A percentile compares a stretch with the other conserved stretches of the same genome.
Conservation (phyloP, 1,140 invertebrate species). For the Drosophila punjabiensis region DNA sequence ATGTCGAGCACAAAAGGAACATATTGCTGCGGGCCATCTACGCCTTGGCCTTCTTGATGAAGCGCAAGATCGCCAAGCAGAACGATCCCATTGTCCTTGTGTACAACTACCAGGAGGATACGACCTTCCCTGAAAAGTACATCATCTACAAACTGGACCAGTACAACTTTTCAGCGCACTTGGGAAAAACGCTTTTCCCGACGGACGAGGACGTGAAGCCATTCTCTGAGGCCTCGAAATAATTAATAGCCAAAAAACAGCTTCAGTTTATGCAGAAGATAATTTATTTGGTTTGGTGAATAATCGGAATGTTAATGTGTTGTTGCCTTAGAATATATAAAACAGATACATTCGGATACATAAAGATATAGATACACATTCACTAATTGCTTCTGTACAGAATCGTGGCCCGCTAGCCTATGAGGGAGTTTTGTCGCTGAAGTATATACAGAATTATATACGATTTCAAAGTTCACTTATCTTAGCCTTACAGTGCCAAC, state of each 20-base stretch:
- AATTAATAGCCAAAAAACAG: not conserved
- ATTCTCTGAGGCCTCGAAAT: not conserved
- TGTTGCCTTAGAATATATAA: conserved; percentile 43
- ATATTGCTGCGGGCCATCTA: conserved; percentile 55
- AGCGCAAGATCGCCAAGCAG: conserved; percentile 42
- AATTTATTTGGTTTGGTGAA: conserved; percentile 48
- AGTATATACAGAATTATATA: conserved; percentile 37
- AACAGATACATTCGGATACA: conserved; percentile 36
- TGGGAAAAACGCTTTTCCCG: conserved; percentile 45
- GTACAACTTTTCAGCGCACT: conserved; percentile 46
- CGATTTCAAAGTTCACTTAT: conserved; percentile 19
- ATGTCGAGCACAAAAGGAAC: conserved; percentile 33
- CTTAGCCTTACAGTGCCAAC: conserved; percentile 2
- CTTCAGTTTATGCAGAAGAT: conserved; percentile 1
- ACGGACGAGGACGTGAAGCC: not conserved
- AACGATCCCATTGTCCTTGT: conserved; percentile 61
- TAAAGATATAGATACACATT: conserved; percentile 43
- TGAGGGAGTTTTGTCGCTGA: conserved; percentile 24
- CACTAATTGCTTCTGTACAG: conserved; percentile 26
- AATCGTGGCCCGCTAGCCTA: conserved; percentile 16
- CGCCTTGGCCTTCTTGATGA: conserved; percentile 57
- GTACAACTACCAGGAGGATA: conserved; percentile 50
- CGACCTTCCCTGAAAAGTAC: conserved; percentile 73
- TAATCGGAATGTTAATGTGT: conserved; percentile 45
- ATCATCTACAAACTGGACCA: conserved; percentile 62